phyloP scores from a whole-genome alignment of 2,797 vertebrate genomes.

The Crax fasciolata region DNA sequence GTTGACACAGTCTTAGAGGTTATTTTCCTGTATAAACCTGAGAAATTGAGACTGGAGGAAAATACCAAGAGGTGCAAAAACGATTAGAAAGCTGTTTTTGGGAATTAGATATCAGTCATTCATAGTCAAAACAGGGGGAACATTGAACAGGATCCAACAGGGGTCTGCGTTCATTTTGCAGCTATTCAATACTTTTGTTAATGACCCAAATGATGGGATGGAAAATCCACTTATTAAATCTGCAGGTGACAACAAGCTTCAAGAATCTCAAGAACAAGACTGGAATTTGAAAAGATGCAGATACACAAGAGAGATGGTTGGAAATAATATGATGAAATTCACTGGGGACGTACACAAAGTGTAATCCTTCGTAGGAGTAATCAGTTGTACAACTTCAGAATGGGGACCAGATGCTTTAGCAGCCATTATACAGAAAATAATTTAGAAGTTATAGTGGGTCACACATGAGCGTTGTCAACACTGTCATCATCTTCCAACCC shows the following conservation, averaged over 20 bases:
- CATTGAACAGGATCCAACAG: conserved; percentile 26
- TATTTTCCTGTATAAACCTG: background rate
- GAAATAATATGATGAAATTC: background rate
- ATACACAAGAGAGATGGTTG: background rate
- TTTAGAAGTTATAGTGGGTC: conserved; percentile 23
- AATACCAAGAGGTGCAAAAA: background rate
- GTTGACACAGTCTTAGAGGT: background rate
- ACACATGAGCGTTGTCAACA: background rate
- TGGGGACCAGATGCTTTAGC: conserved; percentile 29
- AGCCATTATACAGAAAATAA: background rate
- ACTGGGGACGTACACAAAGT: conserved; percentile 34
- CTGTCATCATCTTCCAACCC: background rate
- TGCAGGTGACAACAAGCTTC: conserved; percentile 59
- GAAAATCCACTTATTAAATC: conserved; percentile 65
- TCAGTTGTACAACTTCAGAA: conserved; percentile 48
- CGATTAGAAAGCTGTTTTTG: background rate
- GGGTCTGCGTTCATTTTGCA: background rate
- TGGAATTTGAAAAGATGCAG: conserved; percentile 43
- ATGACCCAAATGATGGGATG: conserved; percentile 44
- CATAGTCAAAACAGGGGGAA: background rate
- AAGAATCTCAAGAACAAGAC: conserved; percentile 45
- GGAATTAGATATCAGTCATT: background rate
- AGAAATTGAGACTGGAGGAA: background rate
- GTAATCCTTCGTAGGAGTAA: conserved; percentile 45
- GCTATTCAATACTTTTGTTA: conserved; percentile 32